Conservation (phyloP, 1,140 invertebrate species). For the Cotesia vestalis region DNA sequence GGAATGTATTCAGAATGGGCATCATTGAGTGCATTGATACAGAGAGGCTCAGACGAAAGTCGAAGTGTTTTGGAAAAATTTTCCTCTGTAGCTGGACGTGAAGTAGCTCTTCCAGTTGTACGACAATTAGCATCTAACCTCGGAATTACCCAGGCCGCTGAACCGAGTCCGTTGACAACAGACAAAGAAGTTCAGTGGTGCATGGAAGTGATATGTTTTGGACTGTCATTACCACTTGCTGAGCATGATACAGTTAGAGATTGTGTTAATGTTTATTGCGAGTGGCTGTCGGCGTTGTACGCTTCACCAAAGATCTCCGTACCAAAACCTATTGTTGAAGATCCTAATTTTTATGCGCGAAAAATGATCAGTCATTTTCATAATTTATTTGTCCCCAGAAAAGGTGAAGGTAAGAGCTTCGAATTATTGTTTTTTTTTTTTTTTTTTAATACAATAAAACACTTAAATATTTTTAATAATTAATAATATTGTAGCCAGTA, state of each 20-base stretch:
- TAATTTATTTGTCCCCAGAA: slow-evolving; percentile 94
- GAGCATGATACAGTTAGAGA: slow-evolving; percentile 95
- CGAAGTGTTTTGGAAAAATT: slow-evolving; percentile 90
- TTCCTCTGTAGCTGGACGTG: slow-evolving; percentile 76
- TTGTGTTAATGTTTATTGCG: slow-evolving; percentile 96
- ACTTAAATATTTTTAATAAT: neutral
- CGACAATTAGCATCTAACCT: slow-evolving; percentile 81
- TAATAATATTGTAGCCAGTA: slow-evolving; percentile 2
- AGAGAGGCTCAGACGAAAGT: slow-evolving; percentile 72
- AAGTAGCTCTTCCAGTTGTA: slow-evolving; percentile 86
- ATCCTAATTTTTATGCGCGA: slow-evolving; percentile 90
- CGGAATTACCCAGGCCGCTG: slow-evolving; percentile 78
- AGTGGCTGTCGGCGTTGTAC: slow-evolving; percentile 91
- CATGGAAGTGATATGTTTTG: slow-evolving; percentile 93
- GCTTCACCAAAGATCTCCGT: slow-evolving; percentile 83
- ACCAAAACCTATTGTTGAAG: slow-evolving; percentile 84
- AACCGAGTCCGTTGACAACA: slow-evolving; percentile 77
- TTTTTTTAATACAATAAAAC: slow-evolving; percentile 11
- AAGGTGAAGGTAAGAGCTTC: slow-evolving; percentile 81
- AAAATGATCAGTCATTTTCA: slow-evolving; percentile 94
- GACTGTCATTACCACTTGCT: slow-evolving; percentile 85
- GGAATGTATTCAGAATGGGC: slow-evolving; percentile 90
- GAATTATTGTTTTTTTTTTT: slow-evolving; percentile 33
- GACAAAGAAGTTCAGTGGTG: slow-evolving; percentile 90
- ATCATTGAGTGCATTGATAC: slow-evolving; percentile 76